Evolutionary conservation across 23 tunicate species (phyloP).

Genomic region (Oikopleura vanhoeffeni): DNA sequence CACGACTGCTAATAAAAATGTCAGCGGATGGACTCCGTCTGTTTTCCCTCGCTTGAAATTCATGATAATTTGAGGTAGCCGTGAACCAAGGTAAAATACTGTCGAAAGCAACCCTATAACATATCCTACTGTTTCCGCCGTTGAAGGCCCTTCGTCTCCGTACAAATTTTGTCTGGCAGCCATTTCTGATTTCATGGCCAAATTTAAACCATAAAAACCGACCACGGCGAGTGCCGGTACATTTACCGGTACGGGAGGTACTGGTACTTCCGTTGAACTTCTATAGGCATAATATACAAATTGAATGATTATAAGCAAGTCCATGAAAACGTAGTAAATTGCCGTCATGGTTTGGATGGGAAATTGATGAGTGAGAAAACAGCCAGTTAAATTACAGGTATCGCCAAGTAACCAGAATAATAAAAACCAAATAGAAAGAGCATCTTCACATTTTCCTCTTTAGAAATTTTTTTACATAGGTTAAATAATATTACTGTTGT

Average conservation of each 20-base stretch:
- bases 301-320: conserved; percentile 46
- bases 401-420: conserved; percentile 77
- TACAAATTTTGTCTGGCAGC: too few species aligned
- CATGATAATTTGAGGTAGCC: conserved; percentile 74
- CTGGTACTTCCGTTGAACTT: too few species aligned
- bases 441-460: conserved; percentile 26
- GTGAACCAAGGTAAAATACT: conserved; percentile 54
- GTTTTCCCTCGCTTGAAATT: conserved; percentile 38
- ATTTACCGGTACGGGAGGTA: not conserved
- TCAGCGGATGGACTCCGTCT: conserved; percentile 39
- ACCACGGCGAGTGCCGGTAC: not conserved
- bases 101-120: conserved; percentile 65
- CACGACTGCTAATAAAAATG: conserved; percentile 51
- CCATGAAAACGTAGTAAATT: conserved; percentile 77
- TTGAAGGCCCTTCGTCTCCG: too few species aligned
- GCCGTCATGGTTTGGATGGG: conserved; percentile 80
- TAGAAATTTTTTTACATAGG: not conserved
- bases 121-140: conserved; percentile 34
- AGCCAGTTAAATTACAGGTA: conserved; percentile 56
- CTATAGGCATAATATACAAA: conserved; percentile 29
- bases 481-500: too few species aligned
- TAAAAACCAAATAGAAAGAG: conserved; percentile 51
- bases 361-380: conserved; percentile 65
- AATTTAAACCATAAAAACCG: not conserved
- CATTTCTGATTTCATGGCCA: too few species aligned